Percentiles rank a stretch among this genome's conserved stretches.
Evolutionary conservation across 2,113 vertebrate genomes (phyloP).

Genomic region (Trinectes maculatus): DNA sequence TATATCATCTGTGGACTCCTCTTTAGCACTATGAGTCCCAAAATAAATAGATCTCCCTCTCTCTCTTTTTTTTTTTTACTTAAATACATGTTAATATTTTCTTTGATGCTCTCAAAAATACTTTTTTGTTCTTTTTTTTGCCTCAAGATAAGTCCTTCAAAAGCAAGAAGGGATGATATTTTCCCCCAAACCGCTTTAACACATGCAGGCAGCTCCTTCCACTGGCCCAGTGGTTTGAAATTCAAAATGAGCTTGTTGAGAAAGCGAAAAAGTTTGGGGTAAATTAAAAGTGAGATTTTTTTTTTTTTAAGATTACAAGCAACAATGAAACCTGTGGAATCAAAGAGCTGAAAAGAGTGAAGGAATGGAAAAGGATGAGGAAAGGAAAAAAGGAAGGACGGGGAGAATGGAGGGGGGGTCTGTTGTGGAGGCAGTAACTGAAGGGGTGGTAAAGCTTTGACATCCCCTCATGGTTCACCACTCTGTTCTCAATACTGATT

Average conservation of each 20-base stretch:
- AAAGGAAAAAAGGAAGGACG: slow-evolving; percentile 73
- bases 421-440: slow-evolving; percentile 54
- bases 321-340: slow-evolving; percentile 76
- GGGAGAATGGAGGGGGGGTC: slow-evolving; percentile 55
- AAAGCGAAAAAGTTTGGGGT: slow-evolving; percentile 38
- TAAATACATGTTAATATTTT: slow-evolving; percentile 82
- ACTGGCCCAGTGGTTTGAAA: slow-evolving; percentile 55
- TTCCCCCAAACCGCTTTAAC: slow-evolving; percentile 48
- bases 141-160: slow-evolving; percentile 71
- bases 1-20: slow-evolving; percentile 74
- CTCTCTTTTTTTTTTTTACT: slow-evolving; percentile 60
- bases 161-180: slow-evolving; percentile 56
- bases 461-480: slow-evolving; percentile 42
- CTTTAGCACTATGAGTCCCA: slow-evolving; percentile 66
- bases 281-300: slow-evolving; percentile 42
- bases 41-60: slow-evolving; percentile 83
- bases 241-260: slow-evolving; percentile 54
- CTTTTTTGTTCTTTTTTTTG: slow-evolving; percentile 65
- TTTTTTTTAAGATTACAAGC: slow-evolving; percentile 70
- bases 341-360: slow-evolving; percentile 49
- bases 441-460: slow-evolving; percentile 56
- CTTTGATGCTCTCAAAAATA: slow-evolving; percentile 78
- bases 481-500: slow-evolving; percentile 66
- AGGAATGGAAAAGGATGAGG: slow-evolving; percentile 67
- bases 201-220: slow-evolving; percentile 65